These are phyloP conservation scores for Casuarius casuarius DNA, from an alignment of 2,113 vertebrate species.

Conservation along the genomic window DNA sequence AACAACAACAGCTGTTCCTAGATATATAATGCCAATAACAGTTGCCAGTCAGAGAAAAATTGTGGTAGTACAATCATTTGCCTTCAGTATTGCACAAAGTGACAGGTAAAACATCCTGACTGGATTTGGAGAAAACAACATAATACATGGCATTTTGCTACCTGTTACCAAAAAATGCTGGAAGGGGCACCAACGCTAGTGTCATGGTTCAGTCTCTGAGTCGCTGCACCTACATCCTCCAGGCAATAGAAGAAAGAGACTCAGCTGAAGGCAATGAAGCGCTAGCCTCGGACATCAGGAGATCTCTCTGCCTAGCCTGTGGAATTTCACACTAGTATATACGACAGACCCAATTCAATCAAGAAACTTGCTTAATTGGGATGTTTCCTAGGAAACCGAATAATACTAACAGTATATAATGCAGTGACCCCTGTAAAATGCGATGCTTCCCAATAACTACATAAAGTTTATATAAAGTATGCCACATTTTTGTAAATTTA, in stretches of 20 bases:
- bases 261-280: not conserved
- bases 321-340: not conserved
- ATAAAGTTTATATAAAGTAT: not conserved
- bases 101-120: not conserved
- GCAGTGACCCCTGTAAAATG: not conserved
- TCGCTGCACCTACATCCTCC: not conserved
- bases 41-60: conserved; percentile 54
- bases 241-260: not conserved
- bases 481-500: not conserved
- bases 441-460: not conserved
- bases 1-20: conserved; percentile 70
- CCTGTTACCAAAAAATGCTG: not conserved
- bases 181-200: not conserved
- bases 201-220: not conserved
- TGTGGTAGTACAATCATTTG: conserved; percentile 19
- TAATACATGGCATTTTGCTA: not conserved
- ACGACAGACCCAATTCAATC: not conserved
- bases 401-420: not conserved
- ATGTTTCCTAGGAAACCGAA: conserved; percentile 8
- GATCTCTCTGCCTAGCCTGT: not conserved
- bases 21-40: conserved; percentile 56
- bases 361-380: not conserved
- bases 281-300: not conserved
- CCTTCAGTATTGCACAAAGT: conserved; percentile 9
- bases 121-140: conserved; percentile 7